Base-by-base conservation (phyloP, 2,888 invertebrate species). In the Abscondita cerata region DNA sequence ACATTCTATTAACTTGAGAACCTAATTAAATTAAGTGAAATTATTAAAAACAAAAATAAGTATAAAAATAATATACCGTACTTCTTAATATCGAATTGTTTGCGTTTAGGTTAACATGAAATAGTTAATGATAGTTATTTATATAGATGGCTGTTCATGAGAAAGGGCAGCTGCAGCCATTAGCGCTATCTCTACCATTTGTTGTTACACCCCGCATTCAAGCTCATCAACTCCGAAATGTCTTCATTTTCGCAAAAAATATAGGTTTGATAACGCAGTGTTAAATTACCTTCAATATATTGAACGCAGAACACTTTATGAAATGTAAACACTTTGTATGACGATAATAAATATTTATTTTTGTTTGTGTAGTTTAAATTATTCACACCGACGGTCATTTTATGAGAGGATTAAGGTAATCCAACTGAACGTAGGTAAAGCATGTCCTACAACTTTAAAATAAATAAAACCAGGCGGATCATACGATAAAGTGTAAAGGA, bases 111-210 rank as follows among this genome's bases (percentile, higher is more conserved):
- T 60, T 40, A 62, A 68, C 67, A 68, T 70, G 68, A 72, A 71
- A 69, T 70, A 70, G 73, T 73, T 78, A 78, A 78, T 77, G 78
- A 76, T 74, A 73, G 78, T 76, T 77, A 78, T 78, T 78, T 78
- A 77, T 78, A 78, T 76, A 77, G 74, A 77, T 77, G 72, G 72
- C 72, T 75, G 75, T 76, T 72, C 73, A 75, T 77, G 77, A 72
- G 77, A 76, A 73, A 70, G 72, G 75, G 70, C 77, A 76, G 76
- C 74, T 78, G 77, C 69, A 70, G 71, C 75, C 77, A 77, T 78
- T 78, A 77, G 74, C 73, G 75, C 74, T 76, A 76, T 77, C 76
- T 77, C 75, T 75, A 68, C 66, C 68, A 70, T 67, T 68, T 71
- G 72, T 72, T 70, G 69, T 65, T 63, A 68, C 62, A 67, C 64